phyloP scores from a whole-genome alignment of 2,888 invertebrate species.

The Agonopterix subpropinquella region DNA sequence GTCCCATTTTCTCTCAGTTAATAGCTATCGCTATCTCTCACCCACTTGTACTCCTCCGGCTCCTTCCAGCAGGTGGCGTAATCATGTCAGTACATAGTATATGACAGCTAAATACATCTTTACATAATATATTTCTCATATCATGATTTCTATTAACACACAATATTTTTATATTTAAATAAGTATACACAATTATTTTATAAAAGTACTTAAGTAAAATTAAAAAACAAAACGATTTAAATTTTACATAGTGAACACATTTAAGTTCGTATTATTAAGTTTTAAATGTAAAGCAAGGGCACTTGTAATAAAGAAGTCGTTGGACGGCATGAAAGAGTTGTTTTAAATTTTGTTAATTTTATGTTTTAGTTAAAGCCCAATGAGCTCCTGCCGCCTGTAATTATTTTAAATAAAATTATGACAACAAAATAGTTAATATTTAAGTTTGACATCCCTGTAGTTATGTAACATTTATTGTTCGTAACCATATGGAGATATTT shows the following conservation, averaged over 20 bases:
- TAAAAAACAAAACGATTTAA: constrained; percentile 8
- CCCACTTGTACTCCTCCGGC: no score
- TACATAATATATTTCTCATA: no score
- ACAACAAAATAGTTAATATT: constrained; percentile 5
- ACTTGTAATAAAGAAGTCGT: constrained; percentile 35
- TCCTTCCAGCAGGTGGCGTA: no score
- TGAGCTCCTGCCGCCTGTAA: constrained; percentile 8
- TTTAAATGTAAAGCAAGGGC: constrained; percentile 36
- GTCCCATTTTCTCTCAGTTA: no score
- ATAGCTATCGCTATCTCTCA: no score
- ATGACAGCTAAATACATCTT: no score
- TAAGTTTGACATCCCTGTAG: constrained; percentile 38
- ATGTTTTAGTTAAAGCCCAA: not conserved
- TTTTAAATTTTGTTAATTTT: not conserved
- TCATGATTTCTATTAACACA: not conserved
- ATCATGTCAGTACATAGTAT: no score
- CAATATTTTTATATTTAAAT: not conserved
- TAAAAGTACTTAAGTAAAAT: not conserved
- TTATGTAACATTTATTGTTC: constrained; percentile 11
- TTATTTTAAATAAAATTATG: not conserved
- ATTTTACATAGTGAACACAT: constrained; percentile 48
- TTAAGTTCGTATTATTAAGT: constrained; percentile 31
- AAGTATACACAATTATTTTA: not conserved
- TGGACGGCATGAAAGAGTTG: constrained; percentile 47
- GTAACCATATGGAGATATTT: not conserved